phyloP scores from a whole-genome alignment of 2,113 vertebrate genomes.

The Clinocottus analis region DNA sequence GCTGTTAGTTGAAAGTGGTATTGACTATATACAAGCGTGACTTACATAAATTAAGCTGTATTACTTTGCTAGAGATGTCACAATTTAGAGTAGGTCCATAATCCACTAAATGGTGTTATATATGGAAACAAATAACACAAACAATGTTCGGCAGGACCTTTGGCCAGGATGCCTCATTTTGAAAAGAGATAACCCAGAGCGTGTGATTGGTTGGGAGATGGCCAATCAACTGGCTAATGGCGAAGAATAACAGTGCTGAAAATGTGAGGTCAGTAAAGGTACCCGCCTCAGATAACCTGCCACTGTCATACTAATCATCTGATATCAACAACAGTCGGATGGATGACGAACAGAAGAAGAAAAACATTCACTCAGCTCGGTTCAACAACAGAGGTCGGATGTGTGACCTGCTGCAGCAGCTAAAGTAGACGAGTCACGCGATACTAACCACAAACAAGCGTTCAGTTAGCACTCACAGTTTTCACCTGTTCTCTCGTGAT shows the following conservation, averaged over 20 bases:
- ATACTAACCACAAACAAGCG: not conserved
- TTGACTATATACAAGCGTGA: not conserved
- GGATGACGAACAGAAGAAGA: too few species aligned
- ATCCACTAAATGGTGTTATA: not conserved
- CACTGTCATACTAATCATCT: not conserved
- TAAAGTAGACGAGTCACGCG: not conserved
- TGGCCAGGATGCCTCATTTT: not conserved
- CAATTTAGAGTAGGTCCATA: not conserved
- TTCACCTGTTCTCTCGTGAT: not conserved
- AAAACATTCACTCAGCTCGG: not conserved
- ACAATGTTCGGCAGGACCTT: too few species aligned
- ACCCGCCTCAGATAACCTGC: not conserved
- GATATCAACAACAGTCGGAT: not conserved
- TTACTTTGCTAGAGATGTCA: not conserved
- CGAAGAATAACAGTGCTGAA: not conserved
- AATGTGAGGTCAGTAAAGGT: not conserved
- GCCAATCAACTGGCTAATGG: not conserved
- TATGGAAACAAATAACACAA: too few species aligned
- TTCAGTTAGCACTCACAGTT: not conserved
- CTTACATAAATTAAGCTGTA: not conserved
- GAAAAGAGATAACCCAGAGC: not conserved
- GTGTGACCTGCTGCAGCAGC: not conserved
- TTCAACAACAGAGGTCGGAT: not conserved
- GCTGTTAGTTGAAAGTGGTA: not conserved
- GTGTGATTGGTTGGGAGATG: not conserved